These are phyloP conservation scores for Tromatobia lineatoria DNA, from an alignment of 2,888 invertebrate genomes.

Conservation along the genomic window DNA sequence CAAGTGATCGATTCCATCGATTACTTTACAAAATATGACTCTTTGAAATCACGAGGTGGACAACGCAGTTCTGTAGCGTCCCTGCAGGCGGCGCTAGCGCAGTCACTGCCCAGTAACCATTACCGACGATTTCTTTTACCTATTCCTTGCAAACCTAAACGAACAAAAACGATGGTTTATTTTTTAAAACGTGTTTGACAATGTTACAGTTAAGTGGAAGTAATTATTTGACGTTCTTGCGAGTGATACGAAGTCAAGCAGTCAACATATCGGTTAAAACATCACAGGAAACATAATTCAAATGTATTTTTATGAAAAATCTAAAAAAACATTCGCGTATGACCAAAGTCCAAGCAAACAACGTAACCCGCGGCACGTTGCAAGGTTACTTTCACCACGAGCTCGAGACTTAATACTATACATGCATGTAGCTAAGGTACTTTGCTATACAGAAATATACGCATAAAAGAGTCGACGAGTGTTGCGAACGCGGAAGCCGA, in stretches of 20 bases:
- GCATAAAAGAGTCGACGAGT: slow-evolving; percentile 56
- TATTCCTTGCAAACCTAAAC: background rate
- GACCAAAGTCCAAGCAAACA: slow-evolving; percentile 28
- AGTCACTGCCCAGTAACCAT: background rate
- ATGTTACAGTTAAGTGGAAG: background rate
- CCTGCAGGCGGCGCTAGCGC: background rate
- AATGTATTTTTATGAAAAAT: background rate
- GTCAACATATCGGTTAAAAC: background rate
- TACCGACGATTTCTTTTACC: background rate
- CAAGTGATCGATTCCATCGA: background rate
- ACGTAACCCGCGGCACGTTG: slow-evolving; percentile 49
- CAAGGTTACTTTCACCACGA: slow-evolving; percentile 73
- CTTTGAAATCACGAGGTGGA: slow-evolving; percentile 25
- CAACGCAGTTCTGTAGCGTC: slow-evolving; percentile 5
- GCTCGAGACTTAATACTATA: background rate
- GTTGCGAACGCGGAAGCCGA: slow-evolving; percentile 71
- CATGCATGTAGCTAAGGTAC: background rate
- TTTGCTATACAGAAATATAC: slow-evolving; percentile 2
- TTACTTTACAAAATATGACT: background rate
- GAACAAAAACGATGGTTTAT: background rate
- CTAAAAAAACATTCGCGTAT: slow-evolving; percentile 22
- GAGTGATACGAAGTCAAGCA: background rate
- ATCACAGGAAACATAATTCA: background rate
- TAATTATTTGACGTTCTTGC: background rate
- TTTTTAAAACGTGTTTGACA: background rate